phyloP scores from a whole-genome alignment of 2,113 vertebrate genomes.

The Greenwoodochromis staneri region DNA sequence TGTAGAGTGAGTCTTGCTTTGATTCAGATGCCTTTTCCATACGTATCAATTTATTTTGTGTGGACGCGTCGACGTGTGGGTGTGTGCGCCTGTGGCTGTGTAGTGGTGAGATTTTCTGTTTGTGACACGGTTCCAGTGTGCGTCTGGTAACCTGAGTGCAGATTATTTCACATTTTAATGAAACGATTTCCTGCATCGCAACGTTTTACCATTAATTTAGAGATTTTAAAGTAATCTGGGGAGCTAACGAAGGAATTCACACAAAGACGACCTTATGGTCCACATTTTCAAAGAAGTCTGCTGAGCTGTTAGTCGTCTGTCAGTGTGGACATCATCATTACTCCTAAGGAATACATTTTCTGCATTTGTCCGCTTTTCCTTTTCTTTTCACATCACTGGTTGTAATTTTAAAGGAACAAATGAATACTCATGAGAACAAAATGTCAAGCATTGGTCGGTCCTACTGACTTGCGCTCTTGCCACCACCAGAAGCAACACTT shows the following conservation, averaged over 20 bases:
- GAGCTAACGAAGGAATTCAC: constrained; percentile 1
- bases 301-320: neutral
- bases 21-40: constrained; percentile 13
- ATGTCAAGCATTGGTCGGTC: constrained; percentile 29
- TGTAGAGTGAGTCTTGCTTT: constrained; percentile 14
- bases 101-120: constrained; percentile 16
- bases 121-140: constrained; percentile 20
- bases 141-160: neutral
- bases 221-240: constrained; percentile 49
- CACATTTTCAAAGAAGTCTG: constrained; percentile 16
- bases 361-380: neutral
- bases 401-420: constrained; percentile 5
- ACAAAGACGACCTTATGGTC: neutral
- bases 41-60: constrained; percentile 13
- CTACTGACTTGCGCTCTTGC: neutral
- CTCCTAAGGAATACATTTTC: neutral
- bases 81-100: neutral
- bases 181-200: constrained; percentile 2
- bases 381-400: neutral
- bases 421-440: constrained; percentile 48
- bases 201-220: neutral
- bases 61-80: neutral
- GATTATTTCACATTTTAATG: constrained; percentile 30
- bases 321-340: neutral
- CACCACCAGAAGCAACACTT: constrained; percentile 35